A percentile compares a stretch with the other conserved stretches of the same genome.
phyloP scores from a whole-genome alignment of 2,113 vertebrate genomes.

The Esox niger region DNA sequence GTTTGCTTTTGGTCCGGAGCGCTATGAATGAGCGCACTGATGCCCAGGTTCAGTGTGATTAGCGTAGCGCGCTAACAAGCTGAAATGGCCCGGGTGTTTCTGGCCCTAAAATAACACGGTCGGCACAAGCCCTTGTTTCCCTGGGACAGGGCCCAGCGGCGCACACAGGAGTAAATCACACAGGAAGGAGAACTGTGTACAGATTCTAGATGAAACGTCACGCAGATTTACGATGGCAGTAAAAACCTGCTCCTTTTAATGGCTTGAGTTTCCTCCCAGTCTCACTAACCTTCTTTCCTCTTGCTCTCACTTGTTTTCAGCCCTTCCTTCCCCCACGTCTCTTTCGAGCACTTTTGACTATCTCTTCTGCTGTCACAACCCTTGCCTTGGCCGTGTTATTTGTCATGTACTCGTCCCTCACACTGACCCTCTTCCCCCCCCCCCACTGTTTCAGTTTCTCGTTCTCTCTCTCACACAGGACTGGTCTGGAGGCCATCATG shows the following conservation, averaged over 20 bases:
- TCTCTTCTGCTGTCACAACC: neutral
- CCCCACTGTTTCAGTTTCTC: slow-evolving; percentile 2
- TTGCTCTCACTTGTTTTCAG: slow-evolving; percentile 38
- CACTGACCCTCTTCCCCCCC: neutral
- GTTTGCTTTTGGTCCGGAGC: slow-evolving; percentile 49
- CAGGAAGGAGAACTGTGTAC: slow-evolving; percentile 64
- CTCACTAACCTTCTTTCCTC: slow-evolving; percentile 41
- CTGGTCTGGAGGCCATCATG: slow-evolving; percentile 98
- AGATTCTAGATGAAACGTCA: slow-evolving; percentile 73
- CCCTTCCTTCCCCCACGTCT: slow-evolving; percentile 6
- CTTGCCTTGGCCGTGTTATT: neutral
- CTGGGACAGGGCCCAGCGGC: slow-evolving; percentile 34
- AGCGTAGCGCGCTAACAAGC: slow-evolving; percentile 65
- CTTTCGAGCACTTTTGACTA: neutral
- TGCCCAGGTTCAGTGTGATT: slow-evolving; percentile 55
- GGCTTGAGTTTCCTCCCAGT: slow-evolving; percentile 62
- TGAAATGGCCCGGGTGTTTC: slow-evolving; percentile 47
- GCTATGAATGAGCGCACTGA: slow-evolving; percentile 59
- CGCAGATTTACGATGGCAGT: slow-evolving; percentile 71
- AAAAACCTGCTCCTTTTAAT: slow-evolving; percentile 70
- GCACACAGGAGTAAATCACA: slow-evolving; percentile 67
- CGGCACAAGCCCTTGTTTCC: slow-evolving; percentile 21
- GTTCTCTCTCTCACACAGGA: slow-evolving; percentile 72
- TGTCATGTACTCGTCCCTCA: neutral
- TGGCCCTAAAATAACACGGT: slow-evolving; percentile 65